These are phyloP conservation scores for Neodontobutis hainanensis DNA, from an alignment of 2,113 vertebrate species.

Conservation along the genomic window DNA sequence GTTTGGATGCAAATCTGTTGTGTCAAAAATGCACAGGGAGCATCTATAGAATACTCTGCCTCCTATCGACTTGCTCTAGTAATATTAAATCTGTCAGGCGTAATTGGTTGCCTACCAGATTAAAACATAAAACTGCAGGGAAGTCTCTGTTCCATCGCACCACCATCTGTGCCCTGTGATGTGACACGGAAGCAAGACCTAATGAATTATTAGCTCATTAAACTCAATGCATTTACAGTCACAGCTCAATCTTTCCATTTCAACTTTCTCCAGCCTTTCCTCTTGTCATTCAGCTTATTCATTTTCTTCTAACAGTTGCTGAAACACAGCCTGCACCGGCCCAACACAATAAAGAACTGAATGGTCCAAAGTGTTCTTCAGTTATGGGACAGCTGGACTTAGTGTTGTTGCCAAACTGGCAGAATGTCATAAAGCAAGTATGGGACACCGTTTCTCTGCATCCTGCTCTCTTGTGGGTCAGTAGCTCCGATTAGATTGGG, in stretches of 20 bases:
- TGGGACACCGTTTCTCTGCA: too few species aligned
- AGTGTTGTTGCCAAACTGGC: constrained; percentile 32
- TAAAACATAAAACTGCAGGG: constrained; percentile 73
- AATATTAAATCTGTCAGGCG: constrained; percentile 73
- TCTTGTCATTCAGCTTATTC: constrained; percentile 1
- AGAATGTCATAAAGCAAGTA: not conserved
- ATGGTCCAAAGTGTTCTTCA: constrained; percentile 53
- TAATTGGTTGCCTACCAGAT: constrained; percentile 76
- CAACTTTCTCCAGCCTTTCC: constrained; percentile 15
- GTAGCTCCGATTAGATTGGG: not conserved
- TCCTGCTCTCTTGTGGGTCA: not conserved
- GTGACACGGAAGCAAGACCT: constrained; percentile 47
- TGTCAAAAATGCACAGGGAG: constrained; percentile 51
- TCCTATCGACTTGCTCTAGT: constrained; percentile 48
- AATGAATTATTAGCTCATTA: constrained; percentile 71
- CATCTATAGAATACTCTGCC: constrained; percentile 29
- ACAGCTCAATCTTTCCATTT: constrained; percentile 19
- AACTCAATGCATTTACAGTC: constrained; percentile 32
- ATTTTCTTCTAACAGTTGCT: constrained; percentile 28
- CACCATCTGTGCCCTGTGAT: constrained; percentile 67
- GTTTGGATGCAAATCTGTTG: constrained; percentile 41
- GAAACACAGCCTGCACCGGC: constrained; percentile 5
- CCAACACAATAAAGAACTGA: constrained; percentile 26
- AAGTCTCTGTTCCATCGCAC: constrained; percentile 59
- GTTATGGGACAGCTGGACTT: constrained; percentile 59